Base-by-base conservation (phyloP, 92 coral and sea anemone genomes). In the Porites lobata region DNA sequence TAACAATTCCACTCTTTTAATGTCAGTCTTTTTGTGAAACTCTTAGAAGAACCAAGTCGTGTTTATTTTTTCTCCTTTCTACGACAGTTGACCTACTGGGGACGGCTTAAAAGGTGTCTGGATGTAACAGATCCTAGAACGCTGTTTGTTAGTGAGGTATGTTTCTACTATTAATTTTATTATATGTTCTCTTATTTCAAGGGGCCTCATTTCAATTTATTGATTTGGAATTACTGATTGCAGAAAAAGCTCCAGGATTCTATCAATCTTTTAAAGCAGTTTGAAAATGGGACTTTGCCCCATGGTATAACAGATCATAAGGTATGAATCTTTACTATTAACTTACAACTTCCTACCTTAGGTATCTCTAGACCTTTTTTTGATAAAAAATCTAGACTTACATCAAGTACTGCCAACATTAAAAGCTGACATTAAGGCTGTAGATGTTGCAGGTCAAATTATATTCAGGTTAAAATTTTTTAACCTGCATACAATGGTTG, bases 61-160 rank as follows among this genome's bases (percentile, higher is more conserved):
- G 11, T 56, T 56, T 56, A 10, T 56, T 10, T 9, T 14, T 56
- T 56, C 14, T 14, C 4, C 3, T 56, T 56, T 11, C 61, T 56
- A 29, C 11, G 17, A 2, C 26, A 95, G 96, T 59, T 43, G 43
- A 95, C 94, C 50, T 95, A 92, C 70, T 69, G 56, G 81, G 98
- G 98, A 66, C 70, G 98, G 50, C 87, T 84, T 52, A 76, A 85
- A 43, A 88, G 98, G 56, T 95, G 98, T 65, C 89, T 95, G 64
- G 96, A 95, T 80, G 92, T 95, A 1, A 95, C 95, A 50, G 98
- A 95, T 68, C 98, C 98, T 10, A 86, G 98, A 52, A 92, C 94
- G 9, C 81, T 95, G 73, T 91, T 95, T 81, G 91, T 91, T 21
- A 74, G 89, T 20, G 94, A 95, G 92, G 98, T 95, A 14, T 72